Base-by-base conservation (phyloP, 2,113 vertebrate genomes). In the Ptychochromis oligacanthus region DNA sequence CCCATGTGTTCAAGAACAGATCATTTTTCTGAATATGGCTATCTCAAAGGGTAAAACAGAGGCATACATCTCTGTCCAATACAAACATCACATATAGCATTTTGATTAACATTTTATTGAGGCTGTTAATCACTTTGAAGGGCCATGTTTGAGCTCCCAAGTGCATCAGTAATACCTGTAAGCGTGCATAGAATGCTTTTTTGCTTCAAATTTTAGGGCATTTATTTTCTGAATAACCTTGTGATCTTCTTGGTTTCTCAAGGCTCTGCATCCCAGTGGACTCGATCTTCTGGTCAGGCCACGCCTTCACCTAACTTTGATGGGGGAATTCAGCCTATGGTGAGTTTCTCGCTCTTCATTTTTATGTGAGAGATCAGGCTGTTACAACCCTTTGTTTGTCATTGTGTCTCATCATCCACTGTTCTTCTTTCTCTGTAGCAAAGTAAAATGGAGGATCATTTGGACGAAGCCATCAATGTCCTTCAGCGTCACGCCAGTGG, bases 401-500 rank as follows among this genome's bases (percentile, higher is more conserved):
- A 6, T 52, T 40, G 57, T 64, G 31, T 75, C 31, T 79, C 43
- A 72, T 15, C 8, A 2, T 62, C 4, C 12, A 4, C 28, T 46
- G 20, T 81, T 75, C 43, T 78, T 78, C 65, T 3, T 18, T 28
- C 13, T 70, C 31, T 83, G 26, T 77, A 95, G 94, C 96, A 97
- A 94, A 98, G 87, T 95, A 99, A 99, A 93, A 94, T 99, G 96
- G 97, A 98, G 87, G 98, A 99, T 92, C 97, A 95, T 78, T 95
- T 99, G 94, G 98, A 99, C 0, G 98, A 99, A 94, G 98, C 98
- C 74, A 97, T 99, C 93, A 97, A 97, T 0, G 98, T 99, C 86
- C 95, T 99, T 86, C 95, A 97, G 83, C 97, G 96, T 86, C 98
- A 99, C 0, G 98, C 97, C 0, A 97, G 98, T 57, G 97, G 90